Evolutionary conservation across 2,797 vertebrate species (phyloP).

Genomic region (Poeciliopsis presidionis): DNA sequence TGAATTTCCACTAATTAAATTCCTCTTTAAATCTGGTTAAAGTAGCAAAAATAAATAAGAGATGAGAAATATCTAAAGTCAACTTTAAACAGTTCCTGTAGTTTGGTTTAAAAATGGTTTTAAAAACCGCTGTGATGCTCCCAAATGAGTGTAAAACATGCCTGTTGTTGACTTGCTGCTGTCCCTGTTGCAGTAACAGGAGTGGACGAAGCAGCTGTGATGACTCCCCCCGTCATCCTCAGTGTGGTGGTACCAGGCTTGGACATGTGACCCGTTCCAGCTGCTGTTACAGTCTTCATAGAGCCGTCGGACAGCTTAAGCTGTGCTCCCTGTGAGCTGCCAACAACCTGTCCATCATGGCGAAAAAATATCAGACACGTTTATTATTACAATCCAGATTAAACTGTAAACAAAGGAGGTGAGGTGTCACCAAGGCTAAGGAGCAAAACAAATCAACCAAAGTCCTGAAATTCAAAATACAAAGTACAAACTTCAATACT

Average conservation of each 20-base stretch:
- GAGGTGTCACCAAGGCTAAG: not conserved
- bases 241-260: slow-evolving; percentile 94
- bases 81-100: not conserved
- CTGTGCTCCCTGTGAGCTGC: slow-evolving; percentile 86
- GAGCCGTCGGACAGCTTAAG: slow-evolving; percentile 93
- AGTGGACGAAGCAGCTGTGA: slow-evolving; percentile 87
- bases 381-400: not conserved
- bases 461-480: not conserved
- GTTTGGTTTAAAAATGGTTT: slow-evolving; percentile 11
- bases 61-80: not conserved
- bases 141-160: slow-evolving; percentile 40
- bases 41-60: not conserved
- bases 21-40: not conserved
- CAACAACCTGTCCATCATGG: slow-evolving; percentile 76
- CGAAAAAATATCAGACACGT: not conserved
- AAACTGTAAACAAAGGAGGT: slow-evolving; percentile 3
- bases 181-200: slow-evolving; percentile 64
- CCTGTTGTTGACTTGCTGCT: slow-evolving; percentile 83
- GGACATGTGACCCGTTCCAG: slow-evolving; percentile 87
- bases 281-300: slow-evolving; percentile 86
- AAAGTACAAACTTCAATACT: not conserved
- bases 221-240: slow-evolving; percentile 93
- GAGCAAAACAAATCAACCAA: slow-evolving; percentile 11
- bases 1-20: not conserved
- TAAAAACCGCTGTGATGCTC: not conserved